Evolutionary conservation across 2,113 vertebrate genomes (phyloP), one percentile per base, ranked within the genome.

Genomic region (Callorhinus ursinus): DNA sequence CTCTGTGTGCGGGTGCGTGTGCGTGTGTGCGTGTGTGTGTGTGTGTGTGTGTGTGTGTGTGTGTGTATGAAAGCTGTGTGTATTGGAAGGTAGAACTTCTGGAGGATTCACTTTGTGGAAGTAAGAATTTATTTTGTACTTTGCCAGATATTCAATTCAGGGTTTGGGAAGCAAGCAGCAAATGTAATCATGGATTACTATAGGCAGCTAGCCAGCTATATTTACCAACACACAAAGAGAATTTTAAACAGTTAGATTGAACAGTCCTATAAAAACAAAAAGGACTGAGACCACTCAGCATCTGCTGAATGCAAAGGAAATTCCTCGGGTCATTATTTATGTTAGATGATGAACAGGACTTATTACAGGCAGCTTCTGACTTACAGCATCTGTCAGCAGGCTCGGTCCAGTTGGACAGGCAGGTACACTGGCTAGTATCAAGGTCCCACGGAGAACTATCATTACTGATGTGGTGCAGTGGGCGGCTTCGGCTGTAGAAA

Each of bases 111-210:
- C 26, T 92, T 92, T 88, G 84, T 98, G 93, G 92, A 98, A 98
- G 94, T 94, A 97, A 97, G 91, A 97, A 96, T 98, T 98, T 98
- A 97, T 97, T 98, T 98, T 98, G 96, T 28, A 51, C 96, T 98
- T 98, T 98, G 98, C 96, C 98, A 98, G 92, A 97, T 98, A 98
- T 95, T 98, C 93, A 98, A 88, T 98, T 98, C 97, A 95, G 92
- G 42, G 95, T 85, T 98, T 94, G 96, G 97, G 97, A 98, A 97
- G 53, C 39, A 83, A 95, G 81, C 42, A 65, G 59, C 96, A 96
- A 94, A 96, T 96, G 96, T 98, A 97, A 98, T 98, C 98, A 98
- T 90, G 96, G 98, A 99, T 98, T 99, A 98, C 55, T 83, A 74
- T 79, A 97, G 89, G 55, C 86, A 96, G 61, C 59, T 69, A 98